Evolutionary conservation across 2,888 invertebrate species (phyloP).

Genomic region (Archips crataeganus): DNA sequence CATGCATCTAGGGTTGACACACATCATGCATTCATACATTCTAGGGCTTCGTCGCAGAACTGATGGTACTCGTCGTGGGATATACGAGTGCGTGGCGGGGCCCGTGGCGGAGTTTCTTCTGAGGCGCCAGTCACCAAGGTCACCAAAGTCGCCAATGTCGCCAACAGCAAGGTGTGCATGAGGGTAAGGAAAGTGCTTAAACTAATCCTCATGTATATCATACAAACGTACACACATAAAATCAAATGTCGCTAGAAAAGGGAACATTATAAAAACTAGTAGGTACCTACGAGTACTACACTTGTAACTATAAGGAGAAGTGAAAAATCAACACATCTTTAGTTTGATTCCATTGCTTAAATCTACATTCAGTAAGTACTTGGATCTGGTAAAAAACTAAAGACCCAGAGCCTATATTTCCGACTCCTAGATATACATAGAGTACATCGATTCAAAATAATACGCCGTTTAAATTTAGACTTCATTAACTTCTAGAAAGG

Average conservation of each 20-base stretch:
- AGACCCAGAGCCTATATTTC: too few relatives aligned
- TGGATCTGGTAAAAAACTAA: too few relatives aligned
- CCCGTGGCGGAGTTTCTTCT: slow-evolving; percentile 72
- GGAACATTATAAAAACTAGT: neutral
- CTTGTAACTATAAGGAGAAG: too few relatives aligned
- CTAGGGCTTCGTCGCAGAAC: slow-evolving; percentile 92
- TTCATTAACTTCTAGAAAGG: too few relatives aligned
- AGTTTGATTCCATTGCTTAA: too few relatives aligned
- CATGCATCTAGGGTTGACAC: slow-evolving; percentile 57
- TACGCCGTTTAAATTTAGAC: too few relatives aligned
- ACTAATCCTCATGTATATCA: slow-evolving; percentile 29
- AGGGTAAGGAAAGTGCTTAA: slow-evolving; percentile 59
- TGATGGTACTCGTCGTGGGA: slow-evolving; percentile 92
- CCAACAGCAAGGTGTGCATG: slow-evolving; percentile 56
- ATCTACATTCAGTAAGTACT: too few relatives aligned
- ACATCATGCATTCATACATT: slow-evolving; percentile 87
- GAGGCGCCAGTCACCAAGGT: slow-evolving; percentile 51
- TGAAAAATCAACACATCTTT: too few relatives aligned
- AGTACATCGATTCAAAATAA: too few relatives aligned
- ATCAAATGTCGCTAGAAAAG: neutral
- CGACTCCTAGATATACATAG: too few relatives aligned
- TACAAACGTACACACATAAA: neutral
- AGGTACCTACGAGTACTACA: too few relatives aligned
- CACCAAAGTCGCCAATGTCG: slow-evolving; percentile 46
- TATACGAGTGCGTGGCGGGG: slow-evolving; percentile 83